These are phyloP conservation scores for Folsomia manolachei DNA, from an alignment of 2,888 invertebrate genomes.

Conservation along the genomic window DNA sequence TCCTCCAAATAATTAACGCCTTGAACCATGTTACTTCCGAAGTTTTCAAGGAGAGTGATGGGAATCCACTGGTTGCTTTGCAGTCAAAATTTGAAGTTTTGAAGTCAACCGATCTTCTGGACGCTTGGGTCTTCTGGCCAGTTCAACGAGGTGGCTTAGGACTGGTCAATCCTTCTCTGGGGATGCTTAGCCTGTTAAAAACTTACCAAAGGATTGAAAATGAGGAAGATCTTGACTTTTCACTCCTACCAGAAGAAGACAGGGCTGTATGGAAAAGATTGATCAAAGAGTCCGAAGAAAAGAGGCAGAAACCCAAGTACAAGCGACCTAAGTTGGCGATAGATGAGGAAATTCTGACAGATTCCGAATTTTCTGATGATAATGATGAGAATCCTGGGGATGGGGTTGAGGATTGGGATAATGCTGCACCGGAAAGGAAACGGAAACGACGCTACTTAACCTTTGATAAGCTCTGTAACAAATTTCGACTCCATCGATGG, in stretches of 20 bases:
- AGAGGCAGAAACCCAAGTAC: too few relatives aligned
- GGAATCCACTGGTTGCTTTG: conserved; percentile 27
- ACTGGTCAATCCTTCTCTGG: conserved; percentile 37
- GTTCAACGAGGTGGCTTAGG: conserved; percentile 36
- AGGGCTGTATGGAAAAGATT: conserved; percentile 13
- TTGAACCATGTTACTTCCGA: conserved; percentile 28
- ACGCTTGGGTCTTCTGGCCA: conserved; percentile 44
- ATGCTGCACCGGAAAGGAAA: too few relatives aligned
- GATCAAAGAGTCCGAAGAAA: conserved; percentile 5
- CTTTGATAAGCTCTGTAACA: too few relatives aligned
- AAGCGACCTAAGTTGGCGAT: conserved; percentile 22
- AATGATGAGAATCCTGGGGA: too few relatives aligned
- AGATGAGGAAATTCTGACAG: conserved; percentile 26
- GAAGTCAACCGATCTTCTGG: conserved; percentile 25
- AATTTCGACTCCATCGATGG: too few relatives aligned
- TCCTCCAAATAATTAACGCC: conserved; percentile 31
- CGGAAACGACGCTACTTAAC: too few relatives aligned
- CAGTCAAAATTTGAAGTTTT: conserved; percentile 26
- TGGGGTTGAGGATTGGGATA: too few relatives aligned
- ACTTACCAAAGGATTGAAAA: conserved; percentile 20
- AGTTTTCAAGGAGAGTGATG: conserved; percentile 23
- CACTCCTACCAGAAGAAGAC: conserved; percentile 15
- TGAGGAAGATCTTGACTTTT: conserved; percentile 18
- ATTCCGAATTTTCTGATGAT: too few relatives aligned
- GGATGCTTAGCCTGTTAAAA: conserved; percentile 26